Base-by-base conservation (phyloP, 2,888 invertebrate genomes). In the Idaea straminata region DNA sequence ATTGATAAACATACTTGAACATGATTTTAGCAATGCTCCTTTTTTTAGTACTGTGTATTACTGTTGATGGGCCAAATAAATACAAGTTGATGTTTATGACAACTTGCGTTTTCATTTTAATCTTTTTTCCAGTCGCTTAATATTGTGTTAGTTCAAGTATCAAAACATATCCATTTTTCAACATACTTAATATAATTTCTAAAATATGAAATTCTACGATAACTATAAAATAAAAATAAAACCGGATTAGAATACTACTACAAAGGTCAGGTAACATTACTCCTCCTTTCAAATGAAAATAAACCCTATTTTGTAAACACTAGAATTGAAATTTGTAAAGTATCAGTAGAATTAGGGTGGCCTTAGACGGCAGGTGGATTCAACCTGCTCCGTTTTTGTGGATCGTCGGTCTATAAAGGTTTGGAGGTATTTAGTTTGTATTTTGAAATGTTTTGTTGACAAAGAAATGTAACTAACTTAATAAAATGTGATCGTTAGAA, bases 341-440 rank as follows among this genome's bases (percentile, higher is more conserved):
- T 16, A 58, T 16, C 15, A 58, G 25, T 25, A 59, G 7, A 67
- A 65, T 69, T 72, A 69, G 68, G 73, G 66, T 65, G 64, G 69
- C 69, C 63, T 62, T 15, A 64, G 6, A 62, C 64, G 64, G 69
- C 83, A 83, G 83, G 80, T 82, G 82, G 72, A 69, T 73, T 74
- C 71, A 72, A 76, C 74, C 75, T 77, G 76, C 68, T 62, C 68
- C 65, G 77, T 74, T 75, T 76, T 73, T 68, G 25, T 25, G 25
- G 25, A 25, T 25, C 25, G 25, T 25, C 64, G 5, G 36, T 47
- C 59, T 35, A 65, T 73, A 72, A 74, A 76, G 66, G 66, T 74
- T 74, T 69, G 58, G 25, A 65, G 16, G 64, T 57, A 64, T 68
- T 63, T 58, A 69, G 66, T 67, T 66, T 57, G 66, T 47, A 58